A percentile compares a stretch with the other conserved stretches of the same genome.
These are phyloP conservation scores for Entomobrya multifasciata DNA, from an alignment of 2,888 invertebrate species.

Conservation along the genomic window DNA sequence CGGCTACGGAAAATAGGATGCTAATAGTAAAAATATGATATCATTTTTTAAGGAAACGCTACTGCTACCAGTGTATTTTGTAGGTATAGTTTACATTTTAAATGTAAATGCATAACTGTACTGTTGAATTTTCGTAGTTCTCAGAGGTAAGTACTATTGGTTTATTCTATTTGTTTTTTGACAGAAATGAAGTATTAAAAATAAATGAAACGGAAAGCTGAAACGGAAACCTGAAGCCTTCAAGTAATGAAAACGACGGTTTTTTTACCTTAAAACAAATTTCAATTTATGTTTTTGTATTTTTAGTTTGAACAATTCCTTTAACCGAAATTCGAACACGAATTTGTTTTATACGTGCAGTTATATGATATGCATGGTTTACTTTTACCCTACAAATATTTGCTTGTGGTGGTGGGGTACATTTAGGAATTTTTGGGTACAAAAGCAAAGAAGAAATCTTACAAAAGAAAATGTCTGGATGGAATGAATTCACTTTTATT, in stretches of 20 bases:
- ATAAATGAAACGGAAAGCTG: too few species aligned
- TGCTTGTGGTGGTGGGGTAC: not conserved
- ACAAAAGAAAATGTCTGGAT: not conserved
- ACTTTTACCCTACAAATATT: not conserved
- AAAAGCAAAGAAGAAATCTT: conserved; percentile 24
- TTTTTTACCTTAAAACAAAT: too few species aligned
- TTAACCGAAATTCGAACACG: not conserved
- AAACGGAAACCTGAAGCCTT: too few species aligned
- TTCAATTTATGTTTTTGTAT: too few species aligned
- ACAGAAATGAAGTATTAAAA: too few species aligned
- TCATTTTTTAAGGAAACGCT: conserved; percentile 43
- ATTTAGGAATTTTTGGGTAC: not conserved
- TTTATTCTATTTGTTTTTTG: too few species aligned
- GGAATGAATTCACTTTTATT: conserved; percentile 28
- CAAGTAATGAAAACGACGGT: too few species aligned
- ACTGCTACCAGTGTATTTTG: too few species aligned
- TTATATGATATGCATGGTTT: not conserved
- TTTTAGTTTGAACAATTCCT: too few species aligned
- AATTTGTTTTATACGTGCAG: not conserved
- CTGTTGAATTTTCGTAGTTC: too few species aligned
- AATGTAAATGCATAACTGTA: not conserved
- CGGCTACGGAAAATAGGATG: not conserved
- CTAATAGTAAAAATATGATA: conserved; percentile 69
- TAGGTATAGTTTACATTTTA: too few species aligned
- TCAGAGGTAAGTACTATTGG: too few species aligned